These are phyloP conservation scores for Eulemur coronatus DNA, from an alignment of 2,797 vertebrate genomes.

Conservation along the genomic window DNA sequence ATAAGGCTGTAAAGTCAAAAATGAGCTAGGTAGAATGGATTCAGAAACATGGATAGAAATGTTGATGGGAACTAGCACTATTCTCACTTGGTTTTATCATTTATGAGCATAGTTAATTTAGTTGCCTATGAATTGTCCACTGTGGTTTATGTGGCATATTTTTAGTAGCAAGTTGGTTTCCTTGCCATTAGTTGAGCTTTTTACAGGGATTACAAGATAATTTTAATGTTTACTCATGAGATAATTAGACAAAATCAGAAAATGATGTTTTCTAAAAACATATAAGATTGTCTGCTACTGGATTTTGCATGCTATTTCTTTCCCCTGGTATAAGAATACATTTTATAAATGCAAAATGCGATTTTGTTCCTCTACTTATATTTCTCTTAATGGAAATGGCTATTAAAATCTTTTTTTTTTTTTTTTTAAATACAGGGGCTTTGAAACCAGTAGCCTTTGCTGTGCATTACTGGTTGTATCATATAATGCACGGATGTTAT, in stretches of 20 bases:
- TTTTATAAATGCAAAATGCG: constrained; percentile 10
- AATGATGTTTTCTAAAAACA: background rate
- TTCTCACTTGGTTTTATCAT: background rate
- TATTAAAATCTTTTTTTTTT: background rate
- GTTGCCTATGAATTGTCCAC: background rate
- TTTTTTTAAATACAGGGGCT: background rate
- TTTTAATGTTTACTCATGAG: constrained; percentile 13
- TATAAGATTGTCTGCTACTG: background rate
- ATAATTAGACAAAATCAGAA: constrained; percentile 27
- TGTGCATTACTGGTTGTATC: background rate
- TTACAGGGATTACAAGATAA: background rate
- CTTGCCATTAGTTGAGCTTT: constrained; percentile 20
- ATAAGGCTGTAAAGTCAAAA: background rate
- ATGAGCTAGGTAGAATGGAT: background rate
- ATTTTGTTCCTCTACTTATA: background rate
- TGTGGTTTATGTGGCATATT: constrained; percentile 18
- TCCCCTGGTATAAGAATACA: background rate
- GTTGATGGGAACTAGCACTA: background rate
- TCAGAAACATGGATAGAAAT: constrained; percentile 33
- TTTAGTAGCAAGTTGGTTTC: constrained; percentile 39
- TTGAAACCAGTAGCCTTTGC: constrained; percentile 32
- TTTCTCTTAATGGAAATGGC: constrained; percentile 17
- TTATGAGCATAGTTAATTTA: constrained; percentile 26
- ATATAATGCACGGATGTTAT: background rate
- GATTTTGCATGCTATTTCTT: constrained; percentile 7